Percentiles rank a stretch among this genome's conserved stretches.
Evolutionary conservation across 2,888 invertebrate genomes (phyloP).

Genomic region (Conops quadrifasciatus): DNA sequence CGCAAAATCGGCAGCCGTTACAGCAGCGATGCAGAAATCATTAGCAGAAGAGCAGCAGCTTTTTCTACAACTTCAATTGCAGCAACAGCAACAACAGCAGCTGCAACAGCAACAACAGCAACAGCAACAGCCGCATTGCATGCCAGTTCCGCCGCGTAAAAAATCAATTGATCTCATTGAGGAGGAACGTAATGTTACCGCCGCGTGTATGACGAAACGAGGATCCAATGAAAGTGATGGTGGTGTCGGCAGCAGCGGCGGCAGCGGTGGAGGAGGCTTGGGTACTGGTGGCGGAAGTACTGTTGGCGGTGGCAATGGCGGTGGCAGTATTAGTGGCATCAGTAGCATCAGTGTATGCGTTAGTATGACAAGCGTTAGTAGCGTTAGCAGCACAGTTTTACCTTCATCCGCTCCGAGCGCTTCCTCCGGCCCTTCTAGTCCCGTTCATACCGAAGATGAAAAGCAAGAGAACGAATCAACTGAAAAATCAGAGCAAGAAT

Average conservation of each 20-base stretch:
- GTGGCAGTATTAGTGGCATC: constrained; percentile 28
- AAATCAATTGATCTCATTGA: constrained; percentile 63
- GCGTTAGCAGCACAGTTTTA: constrained; percentile 48
- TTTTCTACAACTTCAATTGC: constrained; percentile 46
- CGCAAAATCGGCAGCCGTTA: constrained; percentile 58
- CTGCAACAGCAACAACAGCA: constrained; percentile 35
- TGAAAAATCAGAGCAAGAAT: constrained; percentile 65
- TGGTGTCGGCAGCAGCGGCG: not conserved
- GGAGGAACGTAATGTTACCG: constrained; percentile 44
- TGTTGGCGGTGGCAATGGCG: constrained; percentile 34
- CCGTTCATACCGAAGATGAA: constrained; percentile 66
- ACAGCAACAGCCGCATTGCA: constrained; percentile 30
- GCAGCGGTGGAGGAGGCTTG: constrained; percentile 39
- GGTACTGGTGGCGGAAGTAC: not conserved
- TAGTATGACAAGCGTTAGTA: constrained; percentile 38
- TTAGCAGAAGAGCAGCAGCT: constrained; percentile 55
- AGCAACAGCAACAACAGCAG: constrained; percentile 39
- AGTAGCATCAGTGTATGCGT: constrained; percentile 2
- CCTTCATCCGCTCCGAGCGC: constrained; percentile 60
- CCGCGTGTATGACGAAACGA: constrained; percentile 51
- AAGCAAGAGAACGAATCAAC: constrained; percentile 70
- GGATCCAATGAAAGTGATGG: constrained; percentile 56
- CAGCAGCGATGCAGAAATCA: constrained; percentile 58
- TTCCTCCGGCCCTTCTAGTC: constrained; percentile 65
- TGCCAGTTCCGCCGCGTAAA: constrained; percentile 60